Evolutionary conservation across 1,140 invertebrate genomes (phyloP).

Genomic region (Musca vetustissima): DNA sequence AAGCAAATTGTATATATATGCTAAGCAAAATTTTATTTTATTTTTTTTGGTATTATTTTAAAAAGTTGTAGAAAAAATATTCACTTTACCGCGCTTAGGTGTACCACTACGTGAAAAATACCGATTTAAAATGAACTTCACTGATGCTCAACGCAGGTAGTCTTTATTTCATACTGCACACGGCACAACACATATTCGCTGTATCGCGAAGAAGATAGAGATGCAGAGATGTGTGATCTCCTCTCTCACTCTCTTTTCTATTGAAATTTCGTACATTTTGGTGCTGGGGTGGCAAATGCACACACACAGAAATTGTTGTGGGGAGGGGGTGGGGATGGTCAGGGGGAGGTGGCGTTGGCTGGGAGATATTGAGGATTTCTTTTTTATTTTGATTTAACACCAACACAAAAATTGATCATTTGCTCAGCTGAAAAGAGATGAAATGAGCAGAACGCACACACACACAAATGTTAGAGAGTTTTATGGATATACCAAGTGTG

Average conservation of each 20-base stretch:
- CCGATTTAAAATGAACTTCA: constrained; percentile 55
- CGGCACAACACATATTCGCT: constrained; percentile 45
- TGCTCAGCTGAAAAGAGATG: too few species aligned
- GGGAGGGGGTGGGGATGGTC: too few species aligned
- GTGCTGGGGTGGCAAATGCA: neutral
- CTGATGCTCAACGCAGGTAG: constrained; percentile 54
- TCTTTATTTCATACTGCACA: constrained; percentile 57
- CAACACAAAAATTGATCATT: too few species aligned
- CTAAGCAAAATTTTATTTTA: too few species aligned
- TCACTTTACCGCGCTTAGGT: constrained; percentile 25
- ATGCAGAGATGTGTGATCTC: neutral
- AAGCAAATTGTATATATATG: neutral
- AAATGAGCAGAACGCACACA: too few species aligned
- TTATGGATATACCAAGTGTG: too few species aligned
- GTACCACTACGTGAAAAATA: constrained; percentile 43
- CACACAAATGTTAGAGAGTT: too few species aligned
- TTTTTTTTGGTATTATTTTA: neutral
- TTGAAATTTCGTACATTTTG: too few species aligned
- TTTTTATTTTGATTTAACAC: too few species aligned
- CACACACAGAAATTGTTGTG: neutral
- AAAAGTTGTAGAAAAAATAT: constrained; percentile 7
- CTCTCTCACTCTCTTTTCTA: neutral
- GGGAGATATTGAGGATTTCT: too few species aligned
- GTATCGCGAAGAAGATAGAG: constrained; percentile 27
- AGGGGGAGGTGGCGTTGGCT: too few species aligned